phyloP scores from a whole-genome alignment of 2,797 vertebrate species.

The Epinephelus coioides region DNA sequence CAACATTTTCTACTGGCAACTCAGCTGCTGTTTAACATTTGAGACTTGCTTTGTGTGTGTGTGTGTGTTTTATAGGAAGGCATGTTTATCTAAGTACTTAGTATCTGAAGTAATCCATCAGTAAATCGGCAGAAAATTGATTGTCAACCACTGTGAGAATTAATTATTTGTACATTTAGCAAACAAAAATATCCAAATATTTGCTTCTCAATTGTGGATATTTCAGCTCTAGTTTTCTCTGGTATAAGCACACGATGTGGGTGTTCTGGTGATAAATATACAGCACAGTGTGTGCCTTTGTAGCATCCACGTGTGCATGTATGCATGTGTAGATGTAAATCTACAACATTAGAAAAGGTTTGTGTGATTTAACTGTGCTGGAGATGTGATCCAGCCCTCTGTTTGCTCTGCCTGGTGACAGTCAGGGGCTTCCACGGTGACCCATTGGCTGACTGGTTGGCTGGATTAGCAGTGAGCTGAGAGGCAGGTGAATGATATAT shows the following conservation, averaged over 20 bases:
- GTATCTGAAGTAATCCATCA: too few species aligned
- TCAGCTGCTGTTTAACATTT: neutral
- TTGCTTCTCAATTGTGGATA: too few species aligned
- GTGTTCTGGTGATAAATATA: neutral
- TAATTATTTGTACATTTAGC: too few species aligned
- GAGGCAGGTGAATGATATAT: slow-evolving; percentile 79
- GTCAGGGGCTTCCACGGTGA: slow-evolving; percentile 40
- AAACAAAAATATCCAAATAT: too few species aligned
- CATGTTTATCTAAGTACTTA: too few species aligned
- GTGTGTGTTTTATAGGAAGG: too few species aligned
- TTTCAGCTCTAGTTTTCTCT: neutral
- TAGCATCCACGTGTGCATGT: neutral
- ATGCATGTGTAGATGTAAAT: neutral
- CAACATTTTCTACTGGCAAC: too few species aligned
- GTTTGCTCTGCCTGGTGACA: slow-evolving; percentile 42
- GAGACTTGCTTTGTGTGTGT: neutral
- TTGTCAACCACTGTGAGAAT: too few species aligned
- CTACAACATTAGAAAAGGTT: slow-evolving; percentile 2
- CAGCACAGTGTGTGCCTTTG: neutral
- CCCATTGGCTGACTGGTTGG: slow-evolving; percentile 24
- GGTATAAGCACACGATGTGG: neutral
- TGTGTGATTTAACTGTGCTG: slow-evolving; percentile 9
- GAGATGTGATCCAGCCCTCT: slow-evolving; percentile 22
- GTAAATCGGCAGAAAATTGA: too few species aligned
- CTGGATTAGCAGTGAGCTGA: slow-evolving; percentile 55